Conservation (phyloP, 2,888 invertebrate genomes). For the Pimpla rufipes region DNA sequence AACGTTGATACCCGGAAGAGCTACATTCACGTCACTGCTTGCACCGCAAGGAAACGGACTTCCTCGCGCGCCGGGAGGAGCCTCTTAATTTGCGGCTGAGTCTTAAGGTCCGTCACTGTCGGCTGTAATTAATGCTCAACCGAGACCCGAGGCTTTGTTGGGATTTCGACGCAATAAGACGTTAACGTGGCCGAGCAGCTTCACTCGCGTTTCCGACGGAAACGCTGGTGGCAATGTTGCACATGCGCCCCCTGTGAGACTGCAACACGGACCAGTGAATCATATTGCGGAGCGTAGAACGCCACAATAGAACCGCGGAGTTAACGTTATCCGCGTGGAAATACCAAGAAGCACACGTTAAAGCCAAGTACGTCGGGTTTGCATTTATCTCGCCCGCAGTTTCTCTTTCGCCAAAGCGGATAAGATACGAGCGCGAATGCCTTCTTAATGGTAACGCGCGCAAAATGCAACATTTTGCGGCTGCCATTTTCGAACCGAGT, state of each 20-base stretch:
- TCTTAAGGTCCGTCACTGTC: slow-evolving; percentile 43
- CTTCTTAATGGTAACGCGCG: not conserved
- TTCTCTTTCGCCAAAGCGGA: not conserved
- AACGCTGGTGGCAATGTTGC: slow-evolving; percentile 5
- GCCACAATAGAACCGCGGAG: slow-evolving; percentile 11
- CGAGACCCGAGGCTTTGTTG: slow-evolving; percentile 5
- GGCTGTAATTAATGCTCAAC: slow-evolving; percentile 54
- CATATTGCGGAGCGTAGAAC: slow-evolving; percentile 15
- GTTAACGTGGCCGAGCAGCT: slow-evolving; percentile 15
- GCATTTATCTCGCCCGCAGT: not conserved
- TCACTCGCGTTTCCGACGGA: slow-evolving; percentile 35
- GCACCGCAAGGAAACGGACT: not conserved
- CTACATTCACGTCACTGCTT: not conserved
- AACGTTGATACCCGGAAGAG: not conserved
- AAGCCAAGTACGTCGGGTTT: slow-evolving; percentile 5
- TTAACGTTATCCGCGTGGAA: slow-evolving; percentile 34
- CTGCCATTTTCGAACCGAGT: not conserved
- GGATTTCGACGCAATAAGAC: slow-evolving; percentile 45
- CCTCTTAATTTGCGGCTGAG: slow-evolving; percentile 44
- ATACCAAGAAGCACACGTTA: slow-evolving; percentile 16
- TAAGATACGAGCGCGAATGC: slow-evolving; percentile 1
- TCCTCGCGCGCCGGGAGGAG: not conserved
- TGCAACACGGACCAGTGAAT: slow-evolving; percentile 24
- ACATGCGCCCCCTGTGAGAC: slow-evolving; percentile 6
- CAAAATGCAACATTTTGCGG: not conserved